These are phyloP conservation scores for Myotis planiceps DNA, from an alignment of 2,797 vertebrate genomes.

Conservation along the genomic window DNA sequence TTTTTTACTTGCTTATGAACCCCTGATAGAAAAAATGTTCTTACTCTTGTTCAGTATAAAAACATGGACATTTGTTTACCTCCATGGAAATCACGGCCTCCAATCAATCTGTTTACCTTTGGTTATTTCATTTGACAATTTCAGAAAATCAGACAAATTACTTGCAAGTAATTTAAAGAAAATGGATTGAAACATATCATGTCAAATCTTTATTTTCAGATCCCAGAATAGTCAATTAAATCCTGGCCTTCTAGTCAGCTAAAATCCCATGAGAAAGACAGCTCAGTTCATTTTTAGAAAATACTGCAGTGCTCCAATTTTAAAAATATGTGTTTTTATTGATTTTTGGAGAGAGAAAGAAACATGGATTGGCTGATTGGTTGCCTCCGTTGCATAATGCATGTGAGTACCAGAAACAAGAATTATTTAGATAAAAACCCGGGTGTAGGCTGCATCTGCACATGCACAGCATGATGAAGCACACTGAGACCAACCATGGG, in stretches of 20 bases:
- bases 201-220: conserved; percentile 44
- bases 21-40: neutral
- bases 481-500: conserved; percentile 88
- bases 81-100: neutral
- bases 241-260: neutral
- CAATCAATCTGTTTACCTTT: neutral
- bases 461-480: conserved; percentile 87
- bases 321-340: neutral
- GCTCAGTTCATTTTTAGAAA: conserved; percentile 35
- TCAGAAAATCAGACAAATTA: conserved; percentile 39
- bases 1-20: neutral
- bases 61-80: neutral
- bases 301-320: neutral
- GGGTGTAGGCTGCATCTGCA: conserved; percentile 88
- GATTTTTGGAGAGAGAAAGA: neutral
- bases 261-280: conserved; percentile 20
- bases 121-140: conserved; percentile 29
- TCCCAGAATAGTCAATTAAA: neutral
- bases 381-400: conserved; percentile 83
- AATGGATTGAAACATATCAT: neutral
- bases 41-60: neutral
- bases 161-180: conserved; percentile 38
- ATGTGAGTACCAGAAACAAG: conserved; percentile 92
- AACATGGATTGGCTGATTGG: neutral
- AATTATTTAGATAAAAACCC: conserved; percentile 89